Base-by-base conservation (phyloP, 64 coral and sea anemone species). In the Catalaphyllia jardinei region DNA sequence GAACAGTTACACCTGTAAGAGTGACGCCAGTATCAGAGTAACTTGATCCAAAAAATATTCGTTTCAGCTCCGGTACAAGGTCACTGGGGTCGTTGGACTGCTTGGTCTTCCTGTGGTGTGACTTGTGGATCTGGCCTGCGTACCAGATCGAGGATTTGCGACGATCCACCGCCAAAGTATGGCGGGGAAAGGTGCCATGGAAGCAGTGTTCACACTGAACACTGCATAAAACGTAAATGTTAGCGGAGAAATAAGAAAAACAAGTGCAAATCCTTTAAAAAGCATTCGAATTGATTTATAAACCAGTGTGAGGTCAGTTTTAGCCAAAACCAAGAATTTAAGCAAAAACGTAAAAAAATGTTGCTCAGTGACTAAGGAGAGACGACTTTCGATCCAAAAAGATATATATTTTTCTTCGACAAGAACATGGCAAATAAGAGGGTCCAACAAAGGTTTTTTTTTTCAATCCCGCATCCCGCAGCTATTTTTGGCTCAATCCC, bases 51-150 rank as follows among this genome's bases (percentile, higher is more conserved):
- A 1, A 10, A 10, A 11, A 10, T n/a, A 5, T 81, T 33, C 30
- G 28, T 80, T 55, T 9, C 25, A 96, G 94, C 85, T 13, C 79
- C 94, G 2, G 71, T 96, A 31, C 72, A 57, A 1, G 94, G 90
- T 8, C 90, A 96, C 86, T 95, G 94, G 94, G 90, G 94, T 39
- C 90, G 90, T 60, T 96, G 94, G 94, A 77, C 86, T 63, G 55
- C 90, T 35, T 96, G 94, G 94, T 73, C 89, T 20, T 15, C 10
- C 0, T 96, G 94, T 77, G 31, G 86, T 50, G 51, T 52, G 30
- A 86, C 94, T 25, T 92, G 94, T 39, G 94, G 90, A 4, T 80
- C 88, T 64, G 94, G 94, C 19, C 92, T 83, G 31, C 86, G 59
- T 25, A 71, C 64, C 52, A 92, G 94, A 71, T 92, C 90, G 30